phyloP scores from a whole-genome alignment of 2,888 invertebrate genomes.

The Torymus auratus region DNA sequence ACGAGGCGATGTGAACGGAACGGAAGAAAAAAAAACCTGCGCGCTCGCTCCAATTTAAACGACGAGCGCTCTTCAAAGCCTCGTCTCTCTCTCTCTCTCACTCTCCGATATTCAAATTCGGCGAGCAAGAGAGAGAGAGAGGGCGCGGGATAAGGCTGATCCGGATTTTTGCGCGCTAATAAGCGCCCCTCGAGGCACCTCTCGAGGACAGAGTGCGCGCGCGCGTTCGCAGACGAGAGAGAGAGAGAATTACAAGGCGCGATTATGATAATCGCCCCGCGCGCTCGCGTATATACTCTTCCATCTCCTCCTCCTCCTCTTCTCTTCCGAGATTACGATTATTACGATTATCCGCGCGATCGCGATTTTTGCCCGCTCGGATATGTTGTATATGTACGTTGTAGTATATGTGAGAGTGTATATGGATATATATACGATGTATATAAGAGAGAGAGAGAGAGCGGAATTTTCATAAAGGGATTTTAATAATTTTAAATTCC shows the following conservation, averaged over 20 bases:
- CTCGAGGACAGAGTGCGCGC: background rate
- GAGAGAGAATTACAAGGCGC: slow-evolving; percentile 57
- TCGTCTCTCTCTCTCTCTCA: background rate
- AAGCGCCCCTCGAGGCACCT: slow-evolving; percentile 36
- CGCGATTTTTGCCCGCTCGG: background rate
- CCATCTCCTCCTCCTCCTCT: slow-evolving; percentile 3
- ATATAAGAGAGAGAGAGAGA: too few species aligned
- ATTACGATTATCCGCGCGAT: slow-evolving; percentile 53
- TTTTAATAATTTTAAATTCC: slow-evolving; percentile 52
- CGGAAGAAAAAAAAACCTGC: background rate
- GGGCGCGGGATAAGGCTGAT: slow-evolving; percentile 55
- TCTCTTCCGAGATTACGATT: slow-evolving; percentile 36
- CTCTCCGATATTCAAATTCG: slow-evolving; percentile 59
- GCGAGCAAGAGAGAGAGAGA: slow-evolving; percentile 2
- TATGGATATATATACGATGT: too few species aligned
- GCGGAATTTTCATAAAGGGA: background rate
- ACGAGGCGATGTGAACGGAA: background rate
- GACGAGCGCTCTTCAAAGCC: too few species aligned
- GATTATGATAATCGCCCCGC: slow-evolving; percentile 58
- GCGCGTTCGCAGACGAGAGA: slow-evolving; percentile 1
- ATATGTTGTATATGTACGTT: background rate
- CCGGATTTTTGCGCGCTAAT: slow-evolving; percentile 55
- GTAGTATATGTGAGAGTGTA: slow-evolving; percentile 8
- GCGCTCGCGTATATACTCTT: background rate
- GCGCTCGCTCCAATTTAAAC: slow-evolving; percentile 50